Evolutionary conservation across 1,140 invertebrate species (phyloP).

Genomic region (Cydia strobilella): DNA sequence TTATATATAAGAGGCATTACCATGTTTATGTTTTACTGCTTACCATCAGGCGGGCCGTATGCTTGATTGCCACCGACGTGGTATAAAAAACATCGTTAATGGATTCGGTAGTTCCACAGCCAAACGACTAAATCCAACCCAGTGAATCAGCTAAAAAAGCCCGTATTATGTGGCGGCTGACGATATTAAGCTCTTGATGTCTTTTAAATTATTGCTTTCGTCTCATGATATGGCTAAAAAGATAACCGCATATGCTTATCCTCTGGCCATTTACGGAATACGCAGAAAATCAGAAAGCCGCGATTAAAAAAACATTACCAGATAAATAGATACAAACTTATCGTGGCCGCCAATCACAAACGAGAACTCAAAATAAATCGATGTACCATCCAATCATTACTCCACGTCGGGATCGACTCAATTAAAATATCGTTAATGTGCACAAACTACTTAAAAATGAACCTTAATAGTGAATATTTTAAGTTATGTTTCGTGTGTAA

Average conservation of each 20-base stretch:
- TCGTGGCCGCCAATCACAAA: slow-evolving; percentile 78
- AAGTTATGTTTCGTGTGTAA: slow-evolving; percentile 49
- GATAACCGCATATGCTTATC: slow-evolving; percentile 34
- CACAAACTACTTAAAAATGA: slow-evolving; percentile 55
- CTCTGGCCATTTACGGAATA: slow-evolving; percentile 39
- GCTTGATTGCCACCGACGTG: too few relatives aligned
- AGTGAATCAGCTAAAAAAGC: not conserved
- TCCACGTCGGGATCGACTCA: slow-evolving; percentile 78
- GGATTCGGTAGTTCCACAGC: not conserved
- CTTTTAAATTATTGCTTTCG: slow-evolving; percentile 15
- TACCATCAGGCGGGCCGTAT: too few relatives aligned
- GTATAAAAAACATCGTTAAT: too few relatives aligned
- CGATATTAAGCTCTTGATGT: not conserved
- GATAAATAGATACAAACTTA: slow-evolving; percentile 77
- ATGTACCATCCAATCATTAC: slow-evolving; percentile 80
- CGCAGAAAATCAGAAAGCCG: slow-evolving; percentile 45
- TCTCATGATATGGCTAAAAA: not conserved
- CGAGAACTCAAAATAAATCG: slow-evolving; percentile 79
- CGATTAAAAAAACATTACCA: slow-evolving; percentile 75
- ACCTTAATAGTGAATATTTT: slow-evolving; percentile 50
- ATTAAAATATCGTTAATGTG: slow-evolving; percentile 80
- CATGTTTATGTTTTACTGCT: too few relatives aligned
- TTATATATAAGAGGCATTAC: too few relatives aligned
- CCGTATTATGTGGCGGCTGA: not conserved
- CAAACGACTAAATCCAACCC: not conserved